Base-by-base conservation (phyloP, 2,888 invertebrate species). In the Mesorhabditis sp. region DNA sequence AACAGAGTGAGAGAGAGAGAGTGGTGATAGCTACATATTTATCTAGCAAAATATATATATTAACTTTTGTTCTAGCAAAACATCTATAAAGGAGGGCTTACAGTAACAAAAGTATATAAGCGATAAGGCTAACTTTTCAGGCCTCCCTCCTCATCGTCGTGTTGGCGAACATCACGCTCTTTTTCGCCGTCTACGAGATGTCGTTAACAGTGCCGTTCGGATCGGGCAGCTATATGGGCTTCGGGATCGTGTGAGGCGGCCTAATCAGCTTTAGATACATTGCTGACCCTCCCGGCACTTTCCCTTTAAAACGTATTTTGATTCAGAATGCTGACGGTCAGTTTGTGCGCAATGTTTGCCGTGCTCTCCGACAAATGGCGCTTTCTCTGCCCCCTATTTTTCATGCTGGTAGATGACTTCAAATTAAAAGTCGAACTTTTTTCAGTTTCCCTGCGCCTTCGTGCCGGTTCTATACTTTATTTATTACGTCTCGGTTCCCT, bases 401-500 rank as follows among this genome's bases (percentile, higher is more conserved):
- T 50, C n/a, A n/a, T 50, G n/a, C n/a, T 50, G 58, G 58, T 50
- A 50, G 58, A n/a, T 13, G 7, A 13, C n/a, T 50, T 50, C 10
- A 50, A 50, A 50, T 13, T 50, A 10, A 1, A 13, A 13, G 1
- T 2, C n/a, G 2, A 50, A 50, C 58, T 50, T 50, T 50, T 13
- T 50, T 50, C 58, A 50, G 7, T 50, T 50, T 2, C 58, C 58
- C 58, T 50, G 58, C n/a, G 58, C n/a, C n/a, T 50, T 50, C 58
- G n/a, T n/a, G 7, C 58, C 58, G n/a, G n/a, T 50, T 50, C 58
- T 50, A 10, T 50, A 13, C n/a, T 50, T 50, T n/a, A 10, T 50
- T n/a, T 50, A 50, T 50, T 50, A 50, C 58, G n/a, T 50, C 58
- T 50, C 58, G n/a, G n/a, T 50, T 50, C 58, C 58, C 7, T n/a